Base-by-base conservation (phyloP, 2,113 vertebrate genomes). In the Polypterus senegalus region DNA sequence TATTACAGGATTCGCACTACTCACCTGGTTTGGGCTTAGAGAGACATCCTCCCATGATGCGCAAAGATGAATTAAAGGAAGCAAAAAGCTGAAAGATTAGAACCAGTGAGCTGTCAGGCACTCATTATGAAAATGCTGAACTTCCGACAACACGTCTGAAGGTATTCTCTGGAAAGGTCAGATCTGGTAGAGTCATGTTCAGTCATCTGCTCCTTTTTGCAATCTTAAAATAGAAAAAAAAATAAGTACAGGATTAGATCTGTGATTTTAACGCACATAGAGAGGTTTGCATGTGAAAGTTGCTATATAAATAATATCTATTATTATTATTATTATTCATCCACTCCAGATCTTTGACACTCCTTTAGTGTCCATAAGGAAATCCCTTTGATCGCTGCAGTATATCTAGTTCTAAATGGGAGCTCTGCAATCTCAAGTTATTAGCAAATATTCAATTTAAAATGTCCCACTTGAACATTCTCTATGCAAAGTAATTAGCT, bases 1-100 rank as follows among this genome's bases (percentile, higher is more conserved):
- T 63, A 66, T 69, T 68, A 61, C 8, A 58, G 27, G 11, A 58
- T 65, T 9, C 69, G 58, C 55, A 60, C 47, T 52, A 46, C 60
- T 87, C 80, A 93, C 95, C 95, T 96, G 93, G 89, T 76, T 98
- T 98, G 75, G 93, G 89, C 82, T 97, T 97, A 79, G 95, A 97
- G 88, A 97, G 92, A 80, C 96, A 98, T 87, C 94, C 90, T 78
- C 96, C 96, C 96, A 97, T 98, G 85, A 73, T 82, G 84, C 70
- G 77, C 74, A 71, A 69, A 65, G 71, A 67, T 64, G 69, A 65
- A 67, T 61, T 65, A 69, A 69, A 71, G 61, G 56, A 67, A 70
- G 66, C 56, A 57, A 57, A 45, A 7, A 57, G 74, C 79, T 74
- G 71, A 71, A 68, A 67, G 58, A 71, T 55, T 27, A 69, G 67